Base-by-base conservation (phyloP, 2,888 invertebrate species). In the Drosophila robusta region DNA sequence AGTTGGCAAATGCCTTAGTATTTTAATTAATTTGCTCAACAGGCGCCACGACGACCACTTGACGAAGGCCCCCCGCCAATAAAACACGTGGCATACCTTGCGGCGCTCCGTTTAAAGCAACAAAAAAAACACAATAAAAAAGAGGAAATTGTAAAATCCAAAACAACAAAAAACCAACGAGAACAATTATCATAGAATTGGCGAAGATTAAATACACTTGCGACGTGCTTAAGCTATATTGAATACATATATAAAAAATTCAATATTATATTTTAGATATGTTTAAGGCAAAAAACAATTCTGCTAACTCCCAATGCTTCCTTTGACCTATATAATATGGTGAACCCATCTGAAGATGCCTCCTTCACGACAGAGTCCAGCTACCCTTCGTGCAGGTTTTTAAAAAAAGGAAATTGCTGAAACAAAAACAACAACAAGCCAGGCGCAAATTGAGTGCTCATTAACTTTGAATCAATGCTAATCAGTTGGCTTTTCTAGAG, bases 391-490 rank as follows among this genome's bases (percentile, higher is more conserved):
- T 4, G 4, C 11, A 11, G 44, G 41, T 34, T n/a, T 26, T 9
- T 11, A 42, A 26, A 32, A 29, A 11, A 52, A 18, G 24, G 8
- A 36, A 44, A 24, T 34, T 34, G 18, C 1, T 34, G 60, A 47
- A 58, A 55, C 39, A 54, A 44, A 41, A 47, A 41, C 26, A 63
- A 41, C 26, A 55, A 47, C 14, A 51, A 38, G 22, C 50, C 8
- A 1, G 29, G 49, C 58, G 57, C 66, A 85, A 83, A 83, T 83
- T 80, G 68, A 84, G 81, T 84, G 81, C 72, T 80, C 69, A 88
- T 83, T 86, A 86, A 88, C 70, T 67, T 75, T 66, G 72, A 88
- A 88, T 88, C 89, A 83, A 88, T 88, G 84, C 87, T 88, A 86
- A 88, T 88, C 87, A 86, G 72, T 80, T 65, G 74, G 51, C 54